Evolutionary conservation across 2,888 invertebrate genomes (phyloP).

Genomic region (Pegoplata infirma): DNA sequence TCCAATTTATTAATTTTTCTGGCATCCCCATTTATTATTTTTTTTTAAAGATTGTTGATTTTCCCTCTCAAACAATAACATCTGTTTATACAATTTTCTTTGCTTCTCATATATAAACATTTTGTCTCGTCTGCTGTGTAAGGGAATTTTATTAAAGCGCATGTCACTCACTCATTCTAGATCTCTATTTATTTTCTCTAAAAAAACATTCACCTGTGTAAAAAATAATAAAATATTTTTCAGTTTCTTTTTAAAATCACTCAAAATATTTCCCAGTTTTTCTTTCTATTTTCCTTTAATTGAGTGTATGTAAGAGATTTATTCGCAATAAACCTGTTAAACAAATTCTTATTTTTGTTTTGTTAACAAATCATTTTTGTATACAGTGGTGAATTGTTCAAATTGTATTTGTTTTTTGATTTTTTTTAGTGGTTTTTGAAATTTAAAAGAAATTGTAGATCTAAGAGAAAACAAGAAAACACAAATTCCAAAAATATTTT

Average conservation of each 20-base stretch:
- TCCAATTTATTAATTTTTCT: too few species aligned
- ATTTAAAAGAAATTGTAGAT: too few species aligned
- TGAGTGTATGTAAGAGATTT: background rate
- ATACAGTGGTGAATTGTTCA: background rate
- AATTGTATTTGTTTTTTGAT: too few species aligned
- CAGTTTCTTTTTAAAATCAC: background rate
- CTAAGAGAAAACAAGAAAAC: too few species aligned
- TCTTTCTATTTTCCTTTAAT: background rate
- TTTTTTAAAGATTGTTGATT: background rate
- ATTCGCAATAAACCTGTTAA: background rate
- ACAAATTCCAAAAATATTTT: too few species aligned
- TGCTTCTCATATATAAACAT: constrained; percentile 10
- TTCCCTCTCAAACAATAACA: constrained; percentile 12
- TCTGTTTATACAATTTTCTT: constrained; percentile 6
- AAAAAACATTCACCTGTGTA: constrained; percentile 18
- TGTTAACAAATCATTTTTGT: background rate
- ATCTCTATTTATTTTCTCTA: background rate
- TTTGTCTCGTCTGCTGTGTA: background rate
- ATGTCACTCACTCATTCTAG: constrained; percentile 7
- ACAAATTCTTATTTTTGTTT: background rate
- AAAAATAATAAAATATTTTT: background rate
- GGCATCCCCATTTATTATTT: background rate
- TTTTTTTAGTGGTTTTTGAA: too few species aligned
- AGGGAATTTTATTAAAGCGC: constrained; percentile 32
- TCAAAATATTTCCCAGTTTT: background rate